Percentiles rank a stretch among this genome's conserved stretches.
Evolutionary conservation across 1,140 invertebrate species (phyloP).

Genomic region (Sitophilus oryzae): DNA sequence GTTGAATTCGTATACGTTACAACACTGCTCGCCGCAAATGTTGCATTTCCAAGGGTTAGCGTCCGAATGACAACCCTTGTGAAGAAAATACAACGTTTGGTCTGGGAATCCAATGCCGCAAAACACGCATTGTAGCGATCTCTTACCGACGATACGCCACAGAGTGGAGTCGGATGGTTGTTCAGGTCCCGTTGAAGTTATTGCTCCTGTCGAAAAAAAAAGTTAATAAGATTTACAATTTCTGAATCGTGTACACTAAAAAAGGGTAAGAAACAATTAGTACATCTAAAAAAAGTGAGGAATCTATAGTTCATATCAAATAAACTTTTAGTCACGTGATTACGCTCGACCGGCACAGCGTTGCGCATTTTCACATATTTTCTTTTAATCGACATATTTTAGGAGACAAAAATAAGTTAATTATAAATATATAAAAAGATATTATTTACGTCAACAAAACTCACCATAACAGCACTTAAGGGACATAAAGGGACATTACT

Average conservation of each 20-base stretch:
- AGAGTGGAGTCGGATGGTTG: slow-evolving; percentile 43
- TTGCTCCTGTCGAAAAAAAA: slow-evolving; percentile 39
- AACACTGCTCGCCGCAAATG: slow-evolving; percentile 89
- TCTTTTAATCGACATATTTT: too few relatives aligned
- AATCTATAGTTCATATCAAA: too few relatives aligned
- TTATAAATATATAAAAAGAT: too few relatives aligned
- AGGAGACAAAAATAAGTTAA: too few relatives aligned
- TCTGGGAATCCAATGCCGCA: slow-evolving; percentile 94
- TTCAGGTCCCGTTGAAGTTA: slow-evolving; percentile 57
- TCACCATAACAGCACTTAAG: too few relatives aligned
- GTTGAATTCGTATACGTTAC: slow-evolving; percentile 93
- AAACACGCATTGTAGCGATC: slow-evolving; percentile 60
- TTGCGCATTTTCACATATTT: too few relatives aligned
- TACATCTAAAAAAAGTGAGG: background rate
- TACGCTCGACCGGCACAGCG: too few relatives aligned
- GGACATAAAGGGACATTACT: too few relatives aligned
- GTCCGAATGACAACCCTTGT: slow-evolving; percentile 95
- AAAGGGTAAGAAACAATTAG: background rate
- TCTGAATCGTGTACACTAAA: background rate
- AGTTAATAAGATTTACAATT: background rate
- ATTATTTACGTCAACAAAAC: too few relatives aligned
- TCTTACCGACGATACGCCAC: slow-evolving; percentile 39
- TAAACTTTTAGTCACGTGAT: too few relatives aligned
- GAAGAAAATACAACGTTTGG: slow-evolving; percentile 91
- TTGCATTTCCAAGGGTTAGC: slow-evolving; percentile 98